Evolutionary conservation across 2,113 vertebrate genomes (phyloP), one percentile per base, ranked within the genome.

Genomic region (Amazona vittata): DNA sequence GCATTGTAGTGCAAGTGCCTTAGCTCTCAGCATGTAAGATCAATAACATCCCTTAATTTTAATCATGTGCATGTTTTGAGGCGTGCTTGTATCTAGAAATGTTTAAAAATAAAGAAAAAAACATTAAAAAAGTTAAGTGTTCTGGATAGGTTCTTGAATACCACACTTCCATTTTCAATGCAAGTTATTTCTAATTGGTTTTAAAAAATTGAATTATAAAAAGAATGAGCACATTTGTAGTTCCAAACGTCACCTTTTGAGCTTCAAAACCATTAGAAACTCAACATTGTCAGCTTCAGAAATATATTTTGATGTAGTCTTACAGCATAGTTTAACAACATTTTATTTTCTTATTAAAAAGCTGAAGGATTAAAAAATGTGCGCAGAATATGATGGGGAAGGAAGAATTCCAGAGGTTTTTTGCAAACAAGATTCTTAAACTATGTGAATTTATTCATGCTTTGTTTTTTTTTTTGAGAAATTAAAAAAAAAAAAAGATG

Each of bases 91-190:
- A n/a, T n/a, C 24, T 44, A 65, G 37, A 77, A 59, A 65, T 52
- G 6, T 44, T 7, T 1, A 29, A 7, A 8, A 17, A 41, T 7
- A 1, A n/a, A 7, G 4, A 9, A 41, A 84, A 59, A 15, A 33
- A 35, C 13, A 35, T 35, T 35, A 7, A 37, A 33, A 10, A 63
- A 18, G 5, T 15, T 37, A 21, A 62, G 11, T 22, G 6, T 33
- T 67, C 4, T 49, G 12, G 11, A 73, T 60, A 73, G 3, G 8
- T 62, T 83, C 16, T 63, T 44, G 14, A 41, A 46, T 55, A 49
- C 12, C 20, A 39, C 10, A 12, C 25, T 63, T 67, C 24, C 2
- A 28, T 67, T 74, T 37, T 47, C 33, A 41, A 53, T 21, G 22
- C 4, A 67, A 5, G 4, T 53, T 90, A 44, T 60, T 43, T 13